Percentiles rank a stretch among this genome's conserved stretches.
phyloP scores from a whole-genome alignment of 37 sponge, comb jelly and placozoan genomes.

The Mnemiopsis leidyi region DNA sequence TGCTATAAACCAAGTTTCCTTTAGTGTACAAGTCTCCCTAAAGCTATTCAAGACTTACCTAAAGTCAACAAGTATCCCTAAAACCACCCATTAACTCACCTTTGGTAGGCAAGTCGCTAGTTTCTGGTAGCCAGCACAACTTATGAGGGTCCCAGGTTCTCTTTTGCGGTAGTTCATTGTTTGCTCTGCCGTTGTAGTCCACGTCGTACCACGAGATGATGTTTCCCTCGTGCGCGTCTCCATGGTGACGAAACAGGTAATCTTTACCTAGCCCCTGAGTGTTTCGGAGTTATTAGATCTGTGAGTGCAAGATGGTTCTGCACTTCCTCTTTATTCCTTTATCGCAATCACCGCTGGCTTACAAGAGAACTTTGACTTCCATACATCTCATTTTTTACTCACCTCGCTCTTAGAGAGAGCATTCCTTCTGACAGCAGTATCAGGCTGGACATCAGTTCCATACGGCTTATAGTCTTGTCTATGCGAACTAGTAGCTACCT shows the following conservation, averaged over 20 bases:
- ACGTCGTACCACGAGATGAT: conserved; percentile 79
- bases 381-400: conserved; percentile 58
- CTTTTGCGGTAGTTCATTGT: conserved; percentile 34
- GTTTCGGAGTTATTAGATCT: background rate
- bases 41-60: no score
- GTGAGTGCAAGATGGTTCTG: background rate
- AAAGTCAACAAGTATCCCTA: no score
- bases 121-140: conserved; percentile 84
- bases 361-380: background rate
- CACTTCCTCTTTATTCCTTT: background rate
- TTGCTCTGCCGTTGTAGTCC: conserved; percentile 69
- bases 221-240: conserved; percentile 74
- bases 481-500: conserved; percentile 71
- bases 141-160: conserved; percentile 79
- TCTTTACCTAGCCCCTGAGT: conserved; percentile 75
- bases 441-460: conserved; percentile 66
- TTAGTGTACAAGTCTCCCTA: no score
- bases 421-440: conserved; percentile 70
- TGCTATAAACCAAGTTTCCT: no score
- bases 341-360: background rate
- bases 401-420: conserved; percentile 76
- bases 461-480: conserved; percentile 69
- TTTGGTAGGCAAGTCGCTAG: conserved; percentile 74
- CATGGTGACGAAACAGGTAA: conserved; percentile 84
- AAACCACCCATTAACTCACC: no score